phyloP scores from a whole-genome alignment of 2,797 vertebrate species.

The Protosalanx chinensis region DNA sequence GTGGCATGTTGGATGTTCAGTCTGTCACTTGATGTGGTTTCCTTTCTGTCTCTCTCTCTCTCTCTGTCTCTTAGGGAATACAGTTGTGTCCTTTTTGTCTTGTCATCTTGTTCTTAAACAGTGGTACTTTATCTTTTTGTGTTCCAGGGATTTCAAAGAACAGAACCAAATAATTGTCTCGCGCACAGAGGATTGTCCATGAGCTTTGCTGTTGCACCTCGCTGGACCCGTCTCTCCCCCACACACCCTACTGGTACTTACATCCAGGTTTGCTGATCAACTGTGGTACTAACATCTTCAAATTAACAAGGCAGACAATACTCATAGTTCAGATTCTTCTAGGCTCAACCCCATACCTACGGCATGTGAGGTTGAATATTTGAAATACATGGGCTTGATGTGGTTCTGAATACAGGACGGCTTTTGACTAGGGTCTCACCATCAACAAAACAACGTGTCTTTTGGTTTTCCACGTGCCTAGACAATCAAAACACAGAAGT shows the following conservation, averaged over 20 bases:
- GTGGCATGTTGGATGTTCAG: conserved; percentile 25
- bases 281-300: conserved; percentile 10
- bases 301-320: conserved; percentile 21
- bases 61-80: too few relatives aligned
- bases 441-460: conserved; percentile 38
- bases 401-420: conserved; percentile 49
- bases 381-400: conserved; percentile 27
- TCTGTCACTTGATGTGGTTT: neutral
- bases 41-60: neutral
- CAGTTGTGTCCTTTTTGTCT: neutral
- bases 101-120: conserved; percentile 11
- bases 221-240: conserved; percentile 23
- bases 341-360: conserved; percentile 2
- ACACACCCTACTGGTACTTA: conserved; percentile 2
- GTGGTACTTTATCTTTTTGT: conserved; percentile 28
- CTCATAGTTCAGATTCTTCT: conserved; percentile 2
- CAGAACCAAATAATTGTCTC: conserved; percentile 51
- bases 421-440: conserved; percentile 32
- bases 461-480: conserved; percentile 36
- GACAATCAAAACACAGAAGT: conserved; percentile 66
- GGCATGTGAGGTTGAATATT: conserved; percentile 14
- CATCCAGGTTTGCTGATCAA: conserved; percentile 1
- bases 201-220: conserved; percentile 24
- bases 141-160: conserved; percentile 55
- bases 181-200: conserved; percentile 34